Conservation (phyloP, 2,888 invertebrate genomes). For the Odontothrips loti region DNA sequence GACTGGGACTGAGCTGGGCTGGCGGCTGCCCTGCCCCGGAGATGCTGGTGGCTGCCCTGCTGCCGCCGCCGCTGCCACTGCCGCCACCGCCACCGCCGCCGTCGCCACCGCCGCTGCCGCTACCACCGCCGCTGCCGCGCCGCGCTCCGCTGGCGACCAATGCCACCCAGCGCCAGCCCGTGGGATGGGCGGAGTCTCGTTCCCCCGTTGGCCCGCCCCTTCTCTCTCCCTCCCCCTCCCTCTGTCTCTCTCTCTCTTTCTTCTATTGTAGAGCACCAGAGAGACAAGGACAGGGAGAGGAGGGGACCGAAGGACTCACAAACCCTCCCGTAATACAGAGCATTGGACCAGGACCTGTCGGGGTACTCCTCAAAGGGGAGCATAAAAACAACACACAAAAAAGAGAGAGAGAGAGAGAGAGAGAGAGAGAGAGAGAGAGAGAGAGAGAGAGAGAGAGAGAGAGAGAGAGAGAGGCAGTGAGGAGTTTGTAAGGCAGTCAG, state of each 20-base stretch:
- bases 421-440: too few species aligned
- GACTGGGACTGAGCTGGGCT: too few species aligned
- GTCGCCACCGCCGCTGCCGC: neutral
- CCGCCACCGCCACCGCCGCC: neutral
- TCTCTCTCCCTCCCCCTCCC: neutral
- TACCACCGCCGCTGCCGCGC: neutral
- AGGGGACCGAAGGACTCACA: constrained; percentile 6
- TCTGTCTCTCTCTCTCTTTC: neutral
- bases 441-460: too few species aligned
- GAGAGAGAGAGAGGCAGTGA: too few species aligned
- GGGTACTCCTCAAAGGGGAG: too few species aligned
- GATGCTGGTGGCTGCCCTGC: neutral
- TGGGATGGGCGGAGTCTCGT: neutral
- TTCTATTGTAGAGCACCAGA: neutral
- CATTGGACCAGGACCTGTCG: neutral
- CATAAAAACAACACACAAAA: too few species aligned
- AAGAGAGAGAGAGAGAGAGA: too few species aligned
- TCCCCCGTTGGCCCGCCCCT: neutral
- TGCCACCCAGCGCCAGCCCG: neutral
- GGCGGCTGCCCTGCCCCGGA: too few species aligned
- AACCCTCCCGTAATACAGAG: neutral
- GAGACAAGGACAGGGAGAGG: neutral
- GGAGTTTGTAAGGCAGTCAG: too few species aligned
- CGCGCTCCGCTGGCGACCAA: neutral
- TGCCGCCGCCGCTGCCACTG: neutral